Conservation (phyloP, 2,113 vertebrate genomes). For the Heterochromis multidens region DNA sequence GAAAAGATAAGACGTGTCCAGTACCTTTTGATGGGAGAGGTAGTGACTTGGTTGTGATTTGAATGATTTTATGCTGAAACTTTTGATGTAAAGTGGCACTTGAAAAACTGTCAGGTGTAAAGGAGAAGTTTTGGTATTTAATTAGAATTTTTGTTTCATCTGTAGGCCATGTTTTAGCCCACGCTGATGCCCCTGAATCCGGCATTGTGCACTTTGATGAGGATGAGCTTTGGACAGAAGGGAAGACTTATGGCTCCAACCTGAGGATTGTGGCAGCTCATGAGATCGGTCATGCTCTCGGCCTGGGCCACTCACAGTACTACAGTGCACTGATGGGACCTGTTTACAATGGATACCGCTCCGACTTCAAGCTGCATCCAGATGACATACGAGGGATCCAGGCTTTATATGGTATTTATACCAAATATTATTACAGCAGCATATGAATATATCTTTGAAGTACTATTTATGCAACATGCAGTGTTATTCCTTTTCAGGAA, state of each 20-base stretch:
- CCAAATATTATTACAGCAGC: not conserved
- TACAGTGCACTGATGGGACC: constrained; percentile 82
- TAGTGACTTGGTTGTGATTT: constrained; percentile 3
- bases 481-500: constrained; percentile 56
- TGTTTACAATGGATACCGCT: constrained; percentile 78
- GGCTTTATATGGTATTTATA: constrained; percentile 81
- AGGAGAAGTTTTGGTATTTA: not conserved
- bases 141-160: not conserved
- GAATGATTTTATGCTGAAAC: not conserved
- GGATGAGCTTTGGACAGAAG: constrained; percentile 84
- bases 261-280: constrained; percentile 85
- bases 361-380: constrained; percentile 77
- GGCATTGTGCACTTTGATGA: constrained; percentile 84
- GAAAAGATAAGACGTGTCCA: constrained; percentile 67
- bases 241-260: constrained; percentile 74
- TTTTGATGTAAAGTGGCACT: not conserved
- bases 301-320: constrained; percentile 83
- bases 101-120: not conserved
- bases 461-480: not conserved
- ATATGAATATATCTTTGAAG: not conserved
- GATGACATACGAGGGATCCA: constrained; percentile 85
- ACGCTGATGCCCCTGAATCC: constrained; percentile 82
- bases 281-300: constrained; percentile 85
- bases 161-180: constrained; percentile 82
- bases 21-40: constrained; percentile 74